Evolutionary conservation across 2,113 vertebrate genomes (phyloP), one percentile per base, ranked within the genome.

Genomic region (Sebastes schlegelii): DNA sequence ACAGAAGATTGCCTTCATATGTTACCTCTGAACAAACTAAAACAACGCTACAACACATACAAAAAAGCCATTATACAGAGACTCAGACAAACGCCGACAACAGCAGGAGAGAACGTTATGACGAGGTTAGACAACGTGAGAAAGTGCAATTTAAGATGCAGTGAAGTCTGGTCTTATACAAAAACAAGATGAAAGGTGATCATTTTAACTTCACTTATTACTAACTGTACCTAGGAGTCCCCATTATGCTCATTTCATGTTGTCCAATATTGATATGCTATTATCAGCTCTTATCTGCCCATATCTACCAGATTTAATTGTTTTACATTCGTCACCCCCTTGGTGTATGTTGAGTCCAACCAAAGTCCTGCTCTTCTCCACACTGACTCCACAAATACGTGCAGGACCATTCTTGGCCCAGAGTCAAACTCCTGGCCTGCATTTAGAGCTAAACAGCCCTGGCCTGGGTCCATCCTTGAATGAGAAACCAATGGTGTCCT

Each of bases 21-120:
- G 86, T 90, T 79, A 86, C 88, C 75, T 92, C 85, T 88, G 57
- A 80, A 87, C 68, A 87, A 87, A 72, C 62, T 81, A 77, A 83
- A 80, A 80, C 66, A 86, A 86, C 58, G 71, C 90, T 80, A 92
- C 80, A 87, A 82, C 80, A 85, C 77, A 76, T 81, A 77, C 54
- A 89, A 77, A 12, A 68, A 51, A 85, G n/a, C 84, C 55, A 2
- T 74, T 77, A 70, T 48, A 82, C 42, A 83, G 58, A 86, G 73
- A 82, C 61, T 74, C 40, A 52, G 63, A 86, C 75, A 0, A 40
- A 66, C 14, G 51, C 10, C 1, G 16, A 54, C 82, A 21, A 78
- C 62, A 43, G 40, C 64, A 58, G 70, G 64, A 79, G 52, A 54
- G 66, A 62, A 26, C 43, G 60, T 42, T 57, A 42, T 54, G 86